Conservation (phyloP, 2,113 vertebrate genomes). For the Callaeas wilsoni region DNA sequence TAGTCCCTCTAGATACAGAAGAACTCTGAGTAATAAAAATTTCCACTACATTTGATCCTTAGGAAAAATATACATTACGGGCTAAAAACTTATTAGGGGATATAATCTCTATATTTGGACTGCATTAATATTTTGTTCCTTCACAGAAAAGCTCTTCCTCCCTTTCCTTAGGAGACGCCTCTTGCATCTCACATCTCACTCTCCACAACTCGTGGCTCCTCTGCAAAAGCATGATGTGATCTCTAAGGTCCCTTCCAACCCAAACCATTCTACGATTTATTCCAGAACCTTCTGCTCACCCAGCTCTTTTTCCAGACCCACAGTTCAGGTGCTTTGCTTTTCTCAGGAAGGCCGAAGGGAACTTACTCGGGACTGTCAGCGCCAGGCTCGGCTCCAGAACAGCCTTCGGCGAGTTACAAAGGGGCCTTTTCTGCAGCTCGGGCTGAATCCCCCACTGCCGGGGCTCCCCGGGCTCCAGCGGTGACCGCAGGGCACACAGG, state of each 20-base stretch:
- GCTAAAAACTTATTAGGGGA: not conserved
- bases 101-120: constrained; percentile 4
- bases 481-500: not conserved
- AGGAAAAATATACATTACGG: not conserved
- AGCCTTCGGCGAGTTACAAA: not conserved
- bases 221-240: not conserved
- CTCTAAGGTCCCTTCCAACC: not conserved
- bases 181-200: not conserved
- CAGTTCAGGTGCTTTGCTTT: not conserved
- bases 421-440: not conserved
- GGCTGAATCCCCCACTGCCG: not conserved
- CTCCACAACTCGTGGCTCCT: not conserved
- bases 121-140: not conserved
- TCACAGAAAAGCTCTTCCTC: not conserved
- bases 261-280: not conserved
- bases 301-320: not conserved
- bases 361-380: not conserved
- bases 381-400: not conserved
- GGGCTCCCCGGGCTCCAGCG: not conserved
- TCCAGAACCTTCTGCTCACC: not conserved
- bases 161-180: not conserved
- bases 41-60: not conserved
- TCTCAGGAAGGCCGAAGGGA: not conserved
- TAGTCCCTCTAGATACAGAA: not conserved
- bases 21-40: not conserved